Evolutionary conservation across 2,113 vertebrate genomes (phyloP).

Genomic region (Petroica traversi): DNA sequence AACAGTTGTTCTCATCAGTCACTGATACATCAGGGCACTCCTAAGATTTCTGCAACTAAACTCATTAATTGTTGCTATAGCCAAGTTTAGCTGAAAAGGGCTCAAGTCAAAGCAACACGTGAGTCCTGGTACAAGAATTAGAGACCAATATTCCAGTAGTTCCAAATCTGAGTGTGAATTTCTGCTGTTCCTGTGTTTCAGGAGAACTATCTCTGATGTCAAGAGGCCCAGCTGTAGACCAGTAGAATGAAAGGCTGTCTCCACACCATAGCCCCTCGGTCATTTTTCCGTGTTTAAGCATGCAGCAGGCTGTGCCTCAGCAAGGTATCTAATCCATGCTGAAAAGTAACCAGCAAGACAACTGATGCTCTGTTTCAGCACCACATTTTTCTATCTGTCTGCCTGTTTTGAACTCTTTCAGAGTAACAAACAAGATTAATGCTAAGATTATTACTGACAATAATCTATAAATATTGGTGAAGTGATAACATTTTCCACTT

Average conservation of each 20-base stretch:
- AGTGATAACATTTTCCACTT: constrained; percentile 69
- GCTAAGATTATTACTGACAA: neutral
- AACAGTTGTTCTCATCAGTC: neutral
- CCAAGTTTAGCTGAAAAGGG: neutral
- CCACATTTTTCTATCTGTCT: neutral
- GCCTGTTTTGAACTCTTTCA: neutral
- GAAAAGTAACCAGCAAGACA: neutral
- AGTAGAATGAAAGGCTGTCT: neutral
- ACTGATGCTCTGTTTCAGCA: neutral
- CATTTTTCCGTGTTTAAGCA: neutral
- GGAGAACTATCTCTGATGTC: neutral
- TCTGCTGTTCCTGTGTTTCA: neutral
- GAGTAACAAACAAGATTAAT: neutral
- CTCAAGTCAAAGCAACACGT: neutral
- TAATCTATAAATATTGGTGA: constrained; percentile 49
- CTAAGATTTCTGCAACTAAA: neutral
- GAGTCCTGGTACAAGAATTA: neutral
- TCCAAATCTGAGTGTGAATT: neutral
- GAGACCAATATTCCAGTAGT: neutral
- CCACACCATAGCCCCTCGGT: neutral
- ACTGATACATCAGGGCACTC: neutral
- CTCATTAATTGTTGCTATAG: neutral
- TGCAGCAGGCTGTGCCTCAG: neutral
- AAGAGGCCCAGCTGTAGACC: neutral
- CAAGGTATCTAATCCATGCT: neutral